Conservation (phyloP, 2,888 invertebrate species). For the Suillia variegata region DNA sequence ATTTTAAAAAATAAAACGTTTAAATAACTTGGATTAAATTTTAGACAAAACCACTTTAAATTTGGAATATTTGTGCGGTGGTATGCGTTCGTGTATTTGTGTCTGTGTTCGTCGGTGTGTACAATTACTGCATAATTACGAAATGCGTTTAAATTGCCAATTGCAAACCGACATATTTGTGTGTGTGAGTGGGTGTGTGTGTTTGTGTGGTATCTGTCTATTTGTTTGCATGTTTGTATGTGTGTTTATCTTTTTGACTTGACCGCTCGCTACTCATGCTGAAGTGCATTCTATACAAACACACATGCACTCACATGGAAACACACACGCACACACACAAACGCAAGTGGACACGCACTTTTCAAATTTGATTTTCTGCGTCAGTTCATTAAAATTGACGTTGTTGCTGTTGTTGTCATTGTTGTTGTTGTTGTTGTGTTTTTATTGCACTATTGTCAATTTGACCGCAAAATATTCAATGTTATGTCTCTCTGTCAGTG, state of each 20-base stretch:
- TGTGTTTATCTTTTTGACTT: background rate
- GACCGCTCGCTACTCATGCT: background rate
- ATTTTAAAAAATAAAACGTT: too few species aligned
- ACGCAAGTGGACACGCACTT: background rate
- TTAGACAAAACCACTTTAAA: too few species aligned
- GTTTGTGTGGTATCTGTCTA: background rate
- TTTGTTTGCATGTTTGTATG: conserved; percentile 5
- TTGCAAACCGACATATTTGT: background rate
- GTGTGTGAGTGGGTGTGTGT: background rate
- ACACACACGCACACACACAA: too few species aligned
- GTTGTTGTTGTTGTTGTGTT: background rate
- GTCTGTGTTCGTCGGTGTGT: conserved; percentile 11
- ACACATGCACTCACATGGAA: background rate
- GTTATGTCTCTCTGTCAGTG: background rate
- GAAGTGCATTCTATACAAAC: background rate
- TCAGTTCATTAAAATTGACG: conserved; percentile 14
- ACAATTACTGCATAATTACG: conserved; percentile 6
- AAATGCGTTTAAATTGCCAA: conserved; percentile 9
- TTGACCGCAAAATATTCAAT: background rate
- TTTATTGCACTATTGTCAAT: background rate
- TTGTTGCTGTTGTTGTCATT: conserved; percentile 1
- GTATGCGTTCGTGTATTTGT: conserved; percentile 2
- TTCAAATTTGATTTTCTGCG: background rate
- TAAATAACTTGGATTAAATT: too few species aligned
- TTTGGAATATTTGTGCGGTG: too few species aligned